These are phyloP conservation scores for Elysia chlorotica DNA, from an alignment of 1,140 invertebrate species.

Conservation along the genomic window DNA sequence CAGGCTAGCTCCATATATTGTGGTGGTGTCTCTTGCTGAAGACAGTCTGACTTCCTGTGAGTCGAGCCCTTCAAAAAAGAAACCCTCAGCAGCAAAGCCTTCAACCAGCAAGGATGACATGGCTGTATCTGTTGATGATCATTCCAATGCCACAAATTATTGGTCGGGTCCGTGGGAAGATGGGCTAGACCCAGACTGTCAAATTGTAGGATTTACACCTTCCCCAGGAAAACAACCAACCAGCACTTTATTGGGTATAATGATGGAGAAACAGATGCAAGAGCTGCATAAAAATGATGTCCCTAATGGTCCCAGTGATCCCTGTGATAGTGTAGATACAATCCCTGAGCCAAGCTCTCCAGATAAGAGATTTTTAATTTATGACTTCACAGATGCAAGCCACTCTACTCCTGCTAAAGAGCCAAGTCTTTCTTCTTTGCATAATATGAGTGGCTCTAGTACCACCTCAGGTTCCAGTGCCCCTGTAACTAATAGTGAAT, in stretches of 20 bases:
- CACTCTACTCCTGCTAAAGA: conserved; percentile 5
- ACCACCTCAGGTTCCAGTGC: conserved; percentile 8
- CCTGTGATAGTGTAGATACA: conserved; percentile 20
- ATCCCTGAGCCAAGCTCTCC: conserved; percentile 17
- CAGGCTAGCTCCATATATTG: conserved; percentile 17
- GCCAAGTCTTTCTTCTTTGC: neutral
- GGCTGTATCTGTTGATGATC: neutral
- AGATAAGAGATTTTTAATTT: conserved; percentile 2
- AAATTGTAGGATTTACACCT: conserved; percentile 52
- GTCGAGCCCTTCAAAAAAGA: conserved; percentile 23
- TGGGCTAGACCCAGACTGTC: conserved; percentile 49
- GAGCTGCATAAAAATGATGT: conserved; percentile 10
- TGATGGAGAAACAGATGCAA: conserved; percentile 6
- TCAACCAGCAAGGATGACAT: conserved; percentile 12
- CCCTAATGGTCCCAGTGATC: conserved; percentile 32
- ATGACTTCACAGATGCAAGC: conserved; percentile 5
- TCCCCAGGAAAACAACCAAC: conserved; percentile 22
- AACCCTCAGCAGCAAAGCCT: neutral
- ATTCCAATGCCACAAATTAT: conserved; percentile 14
- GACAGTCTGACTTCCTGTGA: conserved; percentile 50
- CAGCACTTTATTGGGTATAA: neutral
- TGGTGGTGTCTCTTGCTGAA: conserved; percentile 24
- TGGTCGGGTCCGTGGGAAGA: conserved; percentile 29
- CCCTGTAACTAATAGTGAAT: conserved; percentile 2
- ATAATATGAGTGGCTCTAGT: conserved; percentile 14